Conservation (phyloP, 2,113 vertebrate species). For the Synchiropus splendidus region DNA sequence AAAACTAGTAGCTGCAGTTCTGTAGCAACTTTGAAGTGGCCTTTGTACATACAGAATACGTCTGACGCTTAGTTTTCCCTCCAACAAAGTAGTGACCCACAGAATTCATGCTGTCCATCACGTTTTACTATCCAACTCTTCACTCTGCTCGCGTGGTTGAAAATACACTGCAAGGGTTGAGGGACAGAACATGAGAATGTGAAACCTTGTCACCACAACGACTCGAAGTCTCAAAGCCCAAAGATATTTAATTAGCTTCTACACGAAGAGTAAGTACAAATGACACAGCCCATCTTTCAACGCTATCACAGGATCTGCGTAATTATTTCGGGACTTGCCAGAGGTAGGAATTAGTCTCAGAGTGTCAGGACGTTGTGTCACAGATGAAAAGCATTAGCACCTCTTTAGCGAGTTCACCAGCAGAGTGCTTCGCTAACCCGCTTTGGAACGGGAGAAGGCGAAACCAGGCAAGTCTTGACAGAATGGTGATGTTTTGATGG, state of each 20-base stretch:
- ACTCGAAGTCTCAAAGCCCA: not conserved
- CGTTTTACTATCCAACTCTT: too few species aligned
- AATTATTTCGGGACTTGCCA: conserved; percentile 16
- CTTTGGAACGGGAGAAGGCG: not conserved
- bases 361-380: conserved; percentile 25
- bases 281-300: not conserved
- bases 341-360: conserved; percentile 23
- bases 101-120: too few species aligned
- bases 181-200: too few species aligned
- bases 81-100: too few species aligned
- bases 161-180: too few species aligned
- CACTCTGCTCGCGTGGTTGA: too few species aligned
- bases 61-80: too few species aligned
- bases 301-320: conserved; percentile 8
- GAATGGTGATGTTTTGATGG: not conserved
- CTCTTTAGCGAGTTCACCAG: conserved; percentile 15
- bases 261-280: not conserved
- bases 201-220: too few species aligned
- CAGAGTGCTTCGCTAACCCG: conserved; percentile 4
- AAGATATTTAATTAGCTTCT: conserved; percentile 21
- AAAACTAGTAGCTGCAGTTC: too few species aligned
- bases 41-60: too few species aligned
- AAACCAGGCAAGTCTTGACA: not conserved
- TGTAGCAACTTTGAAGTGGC: too few species aligned
- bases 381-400: conserved; percentile 31